Evolutionary conservation across 2,888 invertebrate genomes (phyloP).

Genomic region (Aphidius colemani): DNA sequence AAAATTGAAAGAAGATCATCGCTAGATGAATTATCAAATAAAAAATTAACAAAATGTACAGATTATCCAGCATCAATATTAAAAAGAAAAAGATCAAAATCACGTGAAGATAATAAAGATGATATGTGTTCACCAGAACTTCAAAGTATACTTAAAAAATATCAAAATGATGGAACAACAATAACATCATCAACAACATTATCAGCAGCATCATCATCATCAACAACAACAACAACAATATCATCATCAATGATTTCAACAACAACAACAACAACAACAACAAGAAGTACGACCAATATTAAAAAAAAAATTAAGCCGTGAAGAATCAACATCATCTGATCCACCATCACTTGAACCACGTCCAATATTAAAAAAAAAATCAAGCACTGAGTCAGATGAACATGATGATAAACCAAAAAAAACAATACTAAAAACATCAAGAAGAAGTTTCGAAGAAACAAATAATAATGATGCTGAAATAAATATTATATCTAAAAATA

Average conservation of each 20-base stretch:
- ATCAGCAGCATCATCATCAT: too few relatives aligned
- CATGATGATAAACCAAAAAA: constrained; percentile 73
- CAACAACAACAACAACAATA: background rate
- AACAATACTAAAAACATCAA: constrained; percentile 79
- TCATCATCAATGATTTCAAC: constrained; percentile 60
- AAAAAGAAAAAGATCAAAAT: constrained; percentile 71
- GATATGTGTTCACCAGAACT: constrained; percentile 62
- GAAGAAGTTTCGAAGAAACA: constrained; percentile 68
- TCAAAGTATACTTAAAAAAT: constrained; percentile 79
- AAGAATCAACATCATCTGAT: constrained; percentile 62
- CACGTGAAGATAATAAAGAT: constrained; percentile 67
- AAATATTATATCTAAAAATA: constrained; percentile 64
- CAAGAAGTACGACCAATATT: constrained; percentile 77
- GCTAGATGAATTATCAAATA: constrained; percentile 69
- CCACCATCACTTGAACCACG: constrained; percentile 54
- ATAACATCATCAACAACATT: constrained; percentile 48
- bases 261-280: background rate
- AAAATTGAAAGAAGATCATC: constrained; percentile 73
- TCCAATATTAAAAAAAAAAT: constrained; percentile 88
- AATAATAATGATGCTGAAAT: constrained; percentile 65
- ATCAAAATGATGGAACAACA: constrained; percentile 62
- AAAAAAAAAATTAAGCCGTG: constrained; percentile 80
- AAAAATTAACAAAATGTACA: constrained; percentile 68
- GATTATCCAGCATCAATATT: constrained; percentile 68
- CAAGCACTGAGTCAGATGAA: constrained; percentile 75